phyloP scores from a whole-genome alignment of 2,888 invertebrate genomes.

The Drosophila putrida region DNA sequence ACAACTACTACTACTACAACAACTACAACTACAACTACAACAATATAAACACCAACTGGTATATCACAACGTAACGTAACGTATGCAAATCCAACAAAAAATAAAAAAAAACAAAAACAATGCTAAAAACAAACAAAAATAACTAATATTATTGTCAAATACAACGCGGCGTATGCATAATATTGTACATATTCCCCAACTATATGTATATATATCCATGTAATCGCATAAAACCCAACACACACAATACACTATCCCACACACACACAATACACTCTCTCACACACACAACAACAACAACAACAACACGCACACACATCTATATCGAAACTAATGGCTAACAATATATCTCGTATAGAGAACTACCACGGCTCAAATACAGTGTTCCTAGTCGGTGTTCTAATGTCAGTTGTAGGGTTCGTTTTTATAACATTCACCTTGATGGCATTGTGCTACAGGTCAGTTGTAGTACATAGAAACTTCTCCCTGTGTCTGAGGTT shows the following conservation, averaged over 20 bases:
- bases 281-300: slow-evolving; percentile 1
- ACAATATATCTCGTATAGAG: slow-evolving; percentile 88
- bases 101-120: slow-evolving; percentile 2
- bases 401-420: slow-evolving; percentile 99
- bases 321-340: slow-evolving; percentile 57
- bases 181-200: slow-evolving; percentile 35
- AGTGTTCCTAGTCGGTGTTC: slow-evolving; percentile 98
- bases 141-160: slow-evolving; percentile 24
- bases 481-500: slow-evolving; percentile 99
- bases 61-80: slow-evolving; percentile 58
- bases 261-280: slow-evolving; percentile 3
- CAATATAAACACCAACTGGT: slow-evolving; percentile 45
- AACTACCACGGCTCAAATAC: slow-evolving; percentile 99
- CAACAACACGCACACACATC: slow-evolving; percentile 4
- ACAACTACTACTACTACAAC: slow-evolving; percentile 10
- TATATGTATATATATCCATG: slow-evolving; percentile 18
- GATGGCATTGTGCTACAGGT: slow-evolving; percentile 99
- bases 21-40: slow-evolving; percentile 23
- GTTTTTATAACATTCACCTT: slow-evolving; percentile 99
- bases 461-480: slow-evolving; percentile 99
- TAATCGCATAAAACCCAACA: slow-evolving; percentile 10
- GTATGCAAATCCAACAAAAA: slow-evolving; percentile 41
- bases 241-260: slow-evolving; percentile 4
- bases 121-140: slow-evolving; percentile 6
- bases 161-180: slow-evolving; percentile 56